Conservation (phyloP, 2,797 vertebrate species). For the Schizothorax lantsangensis region DNA sequence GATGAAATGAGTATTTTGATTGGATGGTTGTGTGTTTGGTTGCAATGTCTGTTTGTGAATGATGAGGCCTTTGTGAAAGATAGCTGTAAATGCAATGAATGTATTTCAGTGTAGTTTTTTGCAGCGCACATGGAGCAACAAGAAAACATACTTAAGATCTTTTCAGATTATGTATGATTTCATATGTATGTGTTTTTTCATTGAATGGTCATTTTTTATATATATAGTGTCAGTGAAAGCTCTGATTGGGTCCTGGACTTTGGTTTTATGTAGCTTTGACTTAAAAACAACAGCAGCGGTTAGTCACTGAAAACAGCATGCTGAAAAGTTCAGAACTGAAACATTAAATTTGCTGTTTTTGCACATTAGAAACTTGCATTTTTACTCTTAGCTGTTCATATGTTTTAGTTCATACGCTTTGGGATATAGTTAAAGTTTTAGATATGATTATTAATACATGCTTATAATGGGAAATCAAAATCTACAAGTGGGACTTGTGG, state of each 20-base stretch:
- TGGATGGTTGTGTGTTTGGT: neutral
- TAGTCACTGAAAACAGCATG: conserved; percentile 29
- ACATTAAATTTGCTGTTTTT: conserved; percentile 32
- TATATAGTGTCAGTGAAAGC: conserved; percentile 1
- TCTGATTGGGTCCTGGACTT: conserved; percentile 9
- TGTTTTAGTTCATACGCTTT: neutral
- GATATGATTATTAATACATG: neutral
- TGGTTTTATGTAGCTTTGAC: conserved; percentile 3
- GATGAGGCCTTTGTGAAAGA: neutral
- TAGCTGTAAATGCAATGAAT: conserved; percentile 24
- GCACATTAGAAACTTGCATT: conserved; percentile 2
- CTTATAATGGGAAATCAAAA: neutral
- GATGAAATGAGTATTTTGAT: conserved; percentile 8
- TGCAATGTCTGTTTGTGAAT: neutral
- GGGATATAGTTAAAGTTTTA: neutral
- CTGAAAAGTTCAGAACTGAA: neutral
- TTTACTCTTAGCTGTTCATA: neutral
- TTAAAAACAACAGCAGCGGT: neutral
- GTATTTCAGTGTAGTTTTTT: conserved; percentile 33
- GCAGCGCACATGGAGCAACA: neutral
- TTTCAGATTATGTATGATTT: conserved; percentile 7
- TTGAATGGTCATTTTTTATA: neutral
- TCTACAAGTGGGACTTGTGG: neutral
- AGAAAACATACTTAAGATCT: neutral
- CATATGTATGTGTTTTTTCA: neutral